A percentile compares a stretch with the other conserved stretches of the same genome.
Conservation (phyloP, 2,797 vertebrate species). For the Gallinago solitaria region DNA sequence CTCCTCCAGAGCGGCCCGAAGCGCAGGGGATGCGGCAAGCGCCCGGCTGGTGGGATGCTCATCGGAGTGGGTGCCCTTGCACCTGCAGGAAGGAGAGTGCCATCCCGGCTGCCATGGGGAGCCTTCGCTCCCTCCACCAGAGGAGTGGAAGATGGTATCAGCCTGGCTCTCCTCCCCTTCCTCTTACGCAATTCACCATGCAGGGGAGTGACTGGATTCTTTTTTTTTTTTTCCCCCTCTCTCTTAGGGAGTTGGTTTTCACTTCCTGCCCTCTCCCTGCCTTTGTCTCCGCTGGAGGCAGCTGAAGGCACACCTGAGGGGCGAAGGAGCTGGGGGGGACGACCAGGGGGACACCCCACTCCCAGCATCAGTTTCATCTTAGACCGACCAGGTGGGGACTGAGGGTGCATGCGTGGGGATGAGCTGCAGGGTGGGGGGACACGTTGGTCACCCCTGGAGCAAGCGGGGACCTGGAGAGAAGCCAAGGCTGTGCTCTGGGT, state of each 20-base stretch:
- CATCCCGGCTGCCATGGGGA: rapidly evolving
- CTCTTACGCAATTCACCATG: not conserved
- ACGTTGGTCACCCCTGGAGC: rapidly evolving
- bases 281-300: conserved; percentile 75
- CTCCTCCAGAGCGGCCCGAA: rapidly evolving
- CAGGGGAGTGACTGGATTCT: conserved; percentile 18
- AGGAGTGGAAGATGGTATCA: not conserved
- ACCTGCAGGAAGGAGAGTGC: rapidly evolving
- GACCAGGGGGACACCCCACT: not conserved
- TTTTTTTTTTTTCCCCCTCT: not conserved
- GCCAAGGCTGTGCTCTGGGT: not conserved
- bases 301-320: conserved; percentile 67
- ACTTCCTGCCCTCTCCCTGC: conserved; percentile 84
- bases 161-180: conserved; percentile 23
- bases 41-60: not conserved
- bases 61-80: rapidly evolving
- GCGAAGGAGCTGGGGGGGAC: not conserved
- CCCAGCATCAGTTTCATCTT: conserved; percentile 57
- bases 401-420: not conserved
- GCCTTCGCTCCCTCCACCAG: rapidly evolving
- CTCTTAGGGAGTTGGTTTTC: conserved; percentile 73
- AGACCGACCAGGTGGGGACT: conserved; percentile 7
- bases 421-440: not conserved
- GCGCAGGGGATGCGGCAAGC: not conserved
- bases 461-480: rapidly evolving